Conservation (phyloP, 2,888 invertebrate species). For the Alsophila aescularia region DNA sequence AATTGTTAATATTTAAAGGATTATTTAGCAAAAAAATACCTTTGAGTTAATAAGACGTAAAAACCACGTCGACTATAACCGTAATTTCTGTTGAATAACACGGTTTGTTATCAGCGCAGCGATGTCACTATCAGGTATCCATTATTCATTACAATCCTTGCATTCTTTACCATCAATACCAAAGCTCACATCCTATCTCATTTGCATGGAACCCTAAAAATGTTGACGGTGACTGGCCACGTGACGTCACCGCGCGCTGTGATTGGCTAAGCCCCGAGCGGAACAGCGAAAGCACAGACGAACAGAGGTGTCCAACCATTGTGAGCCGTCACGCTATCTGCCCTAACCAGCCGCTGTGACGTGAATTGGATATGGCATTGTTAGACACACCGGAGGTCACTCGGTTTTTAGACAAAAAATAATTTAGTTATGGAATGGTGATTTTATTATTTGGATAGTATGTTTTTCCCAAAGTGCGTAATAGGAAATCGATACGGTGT, state of each 20-base stretch:
- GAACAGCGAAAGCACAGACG: slow-evolving; percentile 51
- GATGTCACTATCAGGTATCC: too few species aligned
- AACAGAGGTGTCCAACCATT: slow-evolving; percentile 59
- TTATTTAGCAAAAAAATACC: too few species aligned
- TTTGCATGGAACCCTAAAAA: slow-evolving; percentile 41
- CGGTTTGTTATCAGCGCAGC: too few species aligned
- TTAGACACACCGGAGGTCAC: slow-evolving; percentile 39
- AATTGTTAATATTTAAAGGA: too few species aligned
- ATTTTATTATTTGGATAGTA: slow-evolving; percentile 16
- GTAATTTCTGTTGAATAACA: too few species aligned
- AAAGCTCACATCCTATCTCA: slow-evolving; percentile 10
- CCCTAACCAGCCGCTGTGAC: slow-evolving; percentile 58
- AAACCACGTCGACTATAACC: too few species aligned
- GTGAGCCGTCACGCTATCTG: slow-evolving; percentile 55
- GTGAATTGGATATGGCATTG: slow-evolving; percentile 67
- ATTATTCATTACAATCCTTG: background rate
- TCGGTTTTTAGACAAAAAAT: slow-evolving; percentile 22
- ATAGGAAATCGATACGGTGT: slow-evolving; percentile 28
- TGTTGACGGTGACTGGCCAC: slow-evolving; percentile 46
- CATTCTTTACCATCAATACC: slow-evolving; percentile 12
- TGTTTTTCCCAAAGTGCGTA: slow-evolving; percentile 13
- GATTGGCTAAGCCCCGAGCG: slow-evolving; percentile 46
- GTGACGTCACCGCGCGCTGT: slow-evolving; percentile 40
- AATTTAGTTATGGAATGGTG: slow-evolving; percentile 23
- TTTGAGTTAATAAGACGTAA: too few species aligned